Conservation (phyloP, 2,888 invertebrate species). For the Nomada lathburiana region DNA sequence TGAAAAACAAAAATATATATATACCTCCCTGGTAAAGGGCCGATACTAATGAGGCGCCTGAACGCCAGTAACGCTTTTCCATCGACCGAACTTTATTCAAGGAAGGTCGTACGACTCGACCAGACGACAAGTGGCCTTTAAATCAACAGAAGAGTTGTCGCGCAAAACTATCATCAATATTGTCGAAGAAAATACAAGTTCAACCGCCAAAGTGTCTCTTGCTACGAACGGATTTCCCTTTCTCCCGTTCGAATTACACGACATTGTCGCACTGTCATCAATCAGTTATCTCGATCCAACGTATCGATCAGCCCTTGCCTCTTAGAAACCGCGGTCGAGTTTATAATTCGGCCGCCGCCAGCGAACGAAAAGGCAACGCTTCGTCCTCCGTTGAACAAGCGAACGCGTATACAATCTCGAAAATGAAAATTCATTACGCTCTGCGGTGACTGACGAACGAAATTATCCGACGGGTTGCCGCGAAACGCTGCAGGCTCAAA, state of each 20-base stretch:
- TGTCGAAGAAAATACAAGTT: conserved; percentile 13
- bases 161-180: neutral
- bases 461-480: conserved; percentile 5
- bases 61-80: neutral
- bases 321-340: too few relatives aligned
- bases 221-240: neutral
- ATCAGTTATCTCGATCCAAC: too few relatives aligned
- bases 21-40: neutral
- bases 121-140: neutral
- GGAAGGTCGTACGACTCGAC: neutral
- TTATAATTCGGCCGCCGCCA: too few relatives aligned
- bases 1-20: neutral
- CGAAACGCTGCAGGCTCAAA: neutral
- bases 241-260: neutral
- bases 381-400: too few relatives aligned
- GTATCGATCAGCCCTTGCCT: too few relatives aligned
- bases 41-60: neutral
- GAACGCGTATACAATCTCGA: neutral
- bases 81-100: neutral
- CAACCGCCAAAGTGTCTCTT: neutral
- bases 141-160: conserved; percentile 1
- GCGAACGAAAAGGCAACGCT: too few relatives aligned
- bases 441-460: neutral
- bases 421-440: conserved; percentile 33
- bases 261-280: neutral